These are phyloP conservation scores for Semnornis frantzii DNA, from an alignment of 2,113 vertebrate genomes.

Conservation along the genomic window DNA sequence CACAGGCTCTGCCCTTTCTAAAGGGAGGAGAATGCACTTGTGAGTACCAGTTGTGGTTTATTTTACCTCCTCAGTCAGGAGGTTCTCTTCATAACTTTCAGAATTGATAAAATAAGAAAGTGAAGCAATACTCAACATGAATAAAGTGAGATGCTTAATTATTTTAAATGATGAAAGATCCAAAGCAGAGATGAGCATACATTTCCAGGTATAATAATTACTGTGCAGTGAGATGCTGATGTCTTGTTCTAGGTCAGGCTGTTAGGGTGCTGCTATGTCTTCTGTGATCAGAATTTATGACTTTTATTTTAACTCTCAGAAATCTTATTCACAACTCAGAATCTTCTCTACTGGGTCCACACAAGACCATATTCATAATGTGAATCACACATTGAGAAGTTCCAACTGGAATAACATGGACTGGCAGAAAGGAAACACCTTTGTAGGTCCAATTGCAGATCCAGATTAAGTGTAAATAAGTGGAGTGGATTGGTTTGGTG, in stretches of 20 bases:
- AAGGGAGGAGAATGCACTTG: neutral
- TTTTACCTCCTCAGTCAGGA: neutral
- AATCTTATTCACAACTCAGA: neutral
- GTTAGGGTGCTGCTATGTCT: neutral
- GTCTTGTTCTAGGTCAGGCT: neutral
- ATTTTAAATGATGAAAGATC: neutral
- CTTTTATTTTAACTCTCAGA: neutral
- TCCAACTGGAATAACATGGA: accelerated
- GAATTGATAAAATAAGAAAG: neutral
- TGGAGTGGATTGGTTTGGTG: neutral
- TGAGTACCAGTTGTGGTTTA: neutral
- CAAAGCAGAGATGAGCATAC: neutral
- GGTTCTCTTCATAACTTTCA: neutral
- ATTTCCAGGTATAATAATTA: neutral
- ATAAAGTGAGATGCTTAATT: neutral
- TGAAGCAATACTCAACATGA: neutral
- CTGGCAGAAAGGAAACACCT: neutral
- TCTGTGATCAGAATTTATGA: neutral
- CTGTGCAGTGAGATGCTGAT: neutral
- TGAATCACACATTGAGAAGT: neutral
- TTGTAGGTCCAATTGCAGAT: neutral
- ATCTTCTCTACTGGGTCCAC: neutral
- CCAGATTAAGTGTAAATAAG: neutral
- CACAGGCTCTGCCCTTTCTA: neutral
- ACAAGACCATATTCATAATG: neutral